Evolutionary conservation across 2,113 vertebrate genomes (phyloP).

Genomic region (Chunga burmeisteri): DNA sequence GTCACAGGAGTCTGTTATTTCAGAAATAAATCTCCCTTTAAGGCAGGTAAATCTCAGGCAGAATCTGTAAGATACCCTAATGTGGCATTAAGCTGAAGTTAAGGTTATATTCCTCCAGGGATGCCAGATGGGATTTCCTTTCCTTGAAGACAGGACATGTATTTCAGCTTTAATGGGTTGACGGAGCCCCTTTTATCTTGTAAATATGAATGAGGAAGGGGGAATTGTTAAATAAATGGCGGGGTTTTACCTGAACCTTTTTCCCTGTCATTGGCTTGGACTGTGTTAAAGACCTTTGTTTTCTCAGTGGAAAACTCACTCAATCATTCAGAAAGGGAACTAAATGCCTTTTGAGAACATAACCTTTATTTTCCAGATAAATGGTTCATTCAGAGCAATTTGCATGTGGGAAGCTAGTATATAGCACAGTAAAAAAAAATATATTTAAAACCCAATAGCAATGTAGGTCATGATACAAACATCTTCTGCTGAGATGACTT

Average conservation of each 20-base stretch:
- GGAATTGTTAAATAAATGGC: constrained; percentile 54
- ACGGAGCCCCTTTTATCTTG: constrained; percentile 53
- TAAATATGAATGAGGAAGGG: constrained; percentile 62
- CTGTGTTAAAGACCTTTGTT: constrained; percentile 52
- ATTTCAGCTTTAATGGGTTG: constrained; percentile 54
- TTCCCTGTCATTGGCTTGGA: constrained; percentile 22
- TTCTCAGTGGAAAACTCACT: constrained; percentile 49
- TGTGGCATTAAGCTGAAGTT: constrained; percentile 63
- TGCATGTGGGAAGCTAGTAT: constrained; percentile 58
- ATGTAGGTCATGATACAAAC: constrained; percentile 61
- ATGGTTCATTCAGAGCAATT: constrained; percentile 66
- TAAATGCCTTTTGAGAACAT: constrained; percentile 65
- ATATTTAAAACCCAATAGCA: constrained; percentile 52
- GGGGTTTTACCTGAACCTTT: constrained; percentile 54
- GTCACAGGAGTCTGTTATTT: constrained; percentile 14
- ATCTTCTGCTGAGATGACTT: constrained; percentile 38
- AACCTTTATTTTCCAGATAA: constrained; percentile 70
- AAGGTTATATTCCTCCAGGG: constrained; percentile 69
- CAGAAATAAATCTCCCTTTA: constrained; percentile 51
- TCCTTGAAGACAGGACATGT: constrained; percentile 52
- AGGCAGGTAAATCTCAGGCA: constrained; percentile 64
- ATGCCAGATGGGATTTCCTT: constrained; percentile 63
- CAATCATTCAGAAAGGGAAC: constrained; percentile 61
- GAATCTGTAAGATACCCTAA: constrained; percentile 58
- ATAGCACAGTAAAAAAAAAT: constrained; percentile 12